phyloP scores from a whole-genome alignment of 2,888 invertebrate genomes.

The Drosophila prostipennis region DNA sequence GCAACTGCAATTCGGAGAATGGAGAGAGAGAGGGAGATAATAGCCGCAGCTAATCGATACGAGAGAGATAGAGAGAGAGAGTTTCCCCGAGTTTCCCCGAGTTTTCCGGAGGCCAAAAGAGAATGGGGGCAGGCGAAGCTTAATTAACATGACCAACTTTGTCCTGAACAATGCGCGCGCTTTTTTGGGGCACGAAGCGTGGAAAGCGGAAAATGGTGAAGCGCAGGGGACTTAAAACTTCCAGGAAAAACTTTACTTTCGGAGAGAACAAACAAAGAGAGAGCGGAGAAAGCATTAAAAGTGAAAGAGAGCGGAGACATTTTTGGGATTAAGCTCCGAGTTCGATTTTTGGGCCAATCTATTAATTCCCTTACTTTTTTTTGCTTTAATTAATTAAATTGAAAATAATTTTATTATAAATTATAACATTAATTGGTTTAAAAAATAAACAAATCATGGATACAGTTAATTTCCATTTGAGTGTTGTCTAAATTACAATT shows the following conservation, averaged over 20 bases:
- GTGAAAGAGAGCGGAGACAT: not conserved
- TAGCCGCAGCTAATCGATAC: slow-evolving; percentile 58
- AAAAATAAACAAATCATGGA: no score
- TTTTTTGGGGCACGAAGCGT: slow-evolving; percentile 43
- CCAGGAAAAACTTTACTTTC: slow-evolving; percentile 34
- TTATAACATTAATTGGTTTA: no score
- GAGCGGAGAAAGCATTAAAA: not conserved
- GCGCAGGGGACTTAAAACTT: slow-evolving; percentile 10
- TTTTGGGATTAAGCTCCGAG: not conserved
- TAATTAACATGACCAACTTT: slow-evolving; percentile 70
- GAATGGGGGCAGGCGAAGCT: slow-evolving; percentile 28
- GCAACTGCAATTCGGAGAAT: slow-evolving; percentile 4
- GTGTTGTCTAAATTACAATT: no score
- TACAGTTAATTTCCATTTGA: no score
- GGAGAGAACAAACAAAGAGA: not conserved
- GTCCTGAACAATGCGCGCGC: slow-evolving; percentile 55
- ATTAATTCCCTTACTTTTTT: not conserved
- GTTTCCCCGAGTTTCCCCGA: not conserved
- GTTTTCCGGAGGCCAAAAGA: not conserved
- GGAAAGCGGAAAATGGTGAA: slow-evolving; percentile 7
- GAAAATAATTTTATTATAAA: no score
- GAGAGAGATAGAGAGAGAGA: slow-evolving; percentile 3
- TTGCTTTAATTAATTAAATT: no score
- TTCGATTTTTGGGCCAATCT: slow-evolving; percentile 1
- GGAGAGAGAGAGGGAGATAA: not conserved